These are phyloP conservation scores for Onthophagus taurus DNA, from an alignment of 1,140 invertebrate genomes.

Conservation along the genomic window DNA sequence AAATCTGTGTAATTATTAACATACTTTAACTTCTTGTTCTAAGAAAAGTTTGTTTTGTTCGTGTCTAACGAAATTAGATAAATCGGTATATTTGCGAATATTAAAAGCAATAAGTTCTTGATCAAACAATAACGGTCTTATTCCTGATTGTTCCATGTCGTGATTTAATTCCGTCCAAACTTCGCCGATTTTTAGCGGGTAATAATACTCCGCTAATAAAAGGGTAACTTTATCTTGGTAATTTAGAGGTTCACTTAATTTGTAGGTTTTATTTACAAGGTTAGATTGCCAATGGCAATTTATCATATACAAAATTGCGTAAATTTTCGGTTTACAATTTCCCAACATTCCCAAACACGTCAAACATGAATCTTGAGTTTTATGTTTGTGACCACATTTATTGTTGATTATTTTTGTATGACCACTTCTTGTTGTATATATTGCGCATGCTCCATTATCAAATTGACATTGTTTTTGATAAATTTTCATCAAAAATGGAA, in stretches of 20 bases:
- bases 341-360: slow-evolving; percentile 23
- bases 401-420: too few relatives aligned
- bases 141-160: slow-evolving; percentile 19
- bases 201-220: slow-evolving; percentile 26
- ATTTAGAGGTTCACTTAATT: slow-evolving; percentile 7
- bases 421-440: too few relatives aligned
- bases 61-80: slow-evolving; percentile 18
- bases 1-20: slow-evolving; percentile 3
- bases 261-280: slow-evolving; percentile 24
- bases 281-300: slow-evolving; percentile 18
- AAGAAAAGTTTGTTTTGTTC: slow-evolving; percentile 18
- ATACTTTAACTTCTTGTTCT: slow-evolving; percentile 13
- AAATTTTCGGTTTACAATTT: slow-evolving; percentile 30
- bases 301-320: slow-evolving; percentile 25
- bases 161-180: slow-evolving; percentile 25
- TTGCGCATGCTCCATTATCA: too few relatives aligned
- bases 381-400: too few relatives aligned
- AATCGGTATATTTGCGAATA: slow-evolving; percentile 18
- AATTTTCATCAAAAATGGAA: slow-evolving; percentile 12
- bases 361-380: too few relatives aligned
- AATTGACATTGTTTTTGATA: slow-evolving; percentile 12
- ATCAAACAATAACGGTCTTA: slow-evolving; percentile 21
- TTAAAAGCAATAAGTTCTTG: slow-evolving; percentile 15
- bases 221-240: not conserved
- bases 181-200: slow-evolving; percentile 28